phyloP scores from a whole-genome alignment of 2,113 vertebrate species.

The Hemicordylus capensis region DNA sequence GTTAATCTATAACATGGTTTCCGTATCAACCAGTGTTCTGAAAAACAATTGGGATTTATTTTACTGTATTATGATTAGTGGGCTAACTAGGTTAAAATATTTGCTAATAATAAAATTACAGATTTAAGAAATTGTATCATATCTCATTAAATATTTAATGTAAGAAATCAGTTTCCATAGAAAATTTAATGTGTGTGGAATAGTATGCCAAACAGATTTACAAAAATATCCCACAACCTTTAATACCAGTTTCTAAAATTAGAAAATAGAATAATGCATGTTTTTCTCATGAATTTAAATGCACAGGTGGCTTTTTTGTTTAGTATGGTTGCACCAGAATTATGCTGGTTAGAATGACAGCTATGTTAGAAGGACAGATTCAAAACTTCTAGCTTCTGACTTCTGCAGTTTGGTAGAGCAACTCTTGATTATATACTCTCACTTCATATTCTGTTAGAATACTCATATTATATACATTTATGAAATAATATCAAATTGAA shows the following conservation, averaged over 20 bases:
- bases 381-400: neutral
- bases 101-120: neutral
- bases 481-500: neutral
- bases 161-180: neutral
- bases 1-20: neutral
- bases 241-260: conserved; percentile 1
- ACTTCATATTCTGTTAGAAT: neutral
- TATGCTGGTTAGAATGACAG: neutral
- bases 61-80: neutral
- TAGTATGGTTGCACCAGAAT: neutral
- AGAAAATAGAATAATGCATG: neutral
- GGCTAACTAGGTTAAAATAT: neutral
- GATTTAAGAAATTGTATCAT: neutral
- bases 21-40: neutral
- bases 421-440: neutral
- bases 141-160: neutral
- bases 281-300: neutral
- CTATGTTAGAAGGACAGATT: neutral
- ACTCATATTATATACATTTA: neutral
- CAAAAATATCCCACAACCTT: neutral
- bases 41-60: neutral
- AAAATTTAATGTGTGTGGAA: neutral
- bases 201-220: neutral
- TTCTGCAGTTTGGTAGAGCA: neutral
- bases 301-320: conserved; percentile 13